Conservation (phyloP, 2,113 vertebrate species). For the Rhinoderma darwinii region DNA sequence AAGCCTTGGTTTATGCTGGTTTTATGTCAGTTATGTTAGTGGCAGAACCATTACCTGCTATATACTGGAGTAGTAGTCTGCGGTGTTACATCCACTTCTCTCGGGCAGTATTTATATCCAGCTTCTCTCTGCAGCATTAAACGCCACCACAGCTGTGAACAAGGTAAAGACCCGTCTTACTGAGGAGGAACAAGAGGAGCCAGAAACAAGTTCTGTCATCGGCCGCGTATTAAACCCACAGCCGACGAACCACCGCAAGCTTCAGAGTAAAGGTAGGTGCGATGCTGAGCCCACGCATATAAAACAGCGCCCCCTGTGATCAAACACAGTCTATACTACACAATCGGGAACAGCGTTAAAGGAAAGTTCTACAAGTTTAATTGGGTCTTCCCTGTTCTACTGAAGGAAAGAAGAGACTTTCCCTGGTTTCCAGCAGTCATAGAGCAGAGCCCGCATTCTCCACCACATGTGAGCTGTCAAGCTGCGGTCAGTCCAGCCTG, state of each 20-base stretch:
- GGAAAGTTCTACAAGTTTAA: not conserved
- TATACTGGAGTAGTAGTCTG: not conserved
- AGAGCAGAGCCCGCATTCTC: slow-evolving; percentile 61
- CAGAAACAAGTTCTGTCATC: slow-evolving; percentile 58
- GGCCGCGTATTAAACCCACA: slow-evolving; percentile 82
- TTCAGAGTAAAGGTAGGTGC: slow-evolving; percentile 69
- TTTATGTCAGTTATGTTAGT: not conserved
- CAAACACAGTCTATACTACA: not conserved
- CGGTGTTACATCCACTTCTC: not conserved
- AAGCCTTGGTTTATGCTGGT: too few relatives aligned
- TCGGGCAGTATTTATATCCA: not conserved
- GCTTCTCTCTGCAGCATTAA: slow-evolving; percentile 75
- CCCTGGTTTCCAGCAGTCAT: slow-evolving; percentile 51
- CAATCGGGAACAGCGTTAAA: not conserved
- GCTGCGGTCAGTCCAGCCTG: slow-evolving; percentile 73
- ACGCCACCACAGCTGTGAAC: slow-evolving; percentile 79
- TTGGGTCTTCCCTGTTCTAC: not conserved
- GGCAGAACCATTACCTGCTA: not conserved
- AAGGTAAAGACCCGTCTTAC: slow-evolving; percentile 71
- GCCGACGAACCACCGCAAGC: slow-evolving; percentile 68
- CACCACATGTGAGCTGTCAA: slow-evolving; percentile 65
- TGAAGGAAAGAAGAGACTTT: slow-evolving; percentile 67
- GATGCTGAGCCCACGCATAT: not conserved
- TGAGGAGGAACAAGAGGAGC: slow-evolving; percentile 61
- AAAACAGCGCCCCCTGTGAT: not conserved